Base-by-base conservation (phyloP, 2,113 vertebrate species). In the Otis tarda region DNA sequence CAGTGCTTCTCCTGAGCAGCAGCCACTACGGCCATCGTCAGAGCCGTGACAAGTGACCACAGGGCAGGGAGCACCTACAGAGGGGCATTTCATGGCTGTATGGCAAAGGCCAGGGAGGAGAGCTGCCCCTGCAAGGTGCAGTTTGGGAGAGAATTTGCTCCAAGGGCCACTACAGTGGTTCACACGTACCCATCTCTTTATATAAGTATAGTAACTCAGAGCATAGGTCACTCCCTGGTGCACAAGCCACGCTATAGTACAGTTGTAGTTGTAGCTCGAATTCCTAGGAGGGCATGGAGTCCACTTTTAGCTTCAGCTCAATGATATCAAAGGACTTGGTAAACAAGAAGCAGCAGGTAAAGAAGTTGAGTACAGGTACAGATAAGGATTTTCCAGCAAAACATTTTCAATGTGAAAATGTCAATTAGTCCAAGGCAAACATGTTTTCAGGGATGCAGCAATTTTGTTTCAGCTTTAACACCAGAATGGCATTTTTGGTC, bases 261-360 rank as follows among this genome's bases (percentile, higher is more conserved):
- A 37, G 90, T 61, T 85, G 93, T 93, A 65, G 93, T 65, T 83
- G 68, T 59, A 65, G 69, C 61, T 73, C 9, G 7, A 43, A 95
- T 95, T 94, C 91, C 84, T 90, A 94, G 90, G 90, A 95, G 90
- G 89, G 87, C 92, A 94, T 21, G 0, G 70, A 86, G 47, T 93
- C 79, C 60, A 56, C 88, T 65, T 92, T 87, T 91, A 91, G 61
- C 70, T 79, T 47, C 68, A 37, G 85, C 71, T 27, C 10, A 83
- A 73, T 19, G 37, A 39, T 86, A 92, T 83, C 94, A 93, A 93
- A 95, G 83, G 86, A 31, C 83, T 89, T n/a, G n/a, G 69, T 75
- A 96, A 83, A 73, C 30, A 89, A 88, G 79, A 27, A 89, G 43
- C 20, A 95, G 60, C 39, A 75, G 65, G 75, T 86, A 89, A 87